Base-by-base conservation (phyloP, 2,113 vertebrate genomes). In the Zosterops lateralis region DNA sequence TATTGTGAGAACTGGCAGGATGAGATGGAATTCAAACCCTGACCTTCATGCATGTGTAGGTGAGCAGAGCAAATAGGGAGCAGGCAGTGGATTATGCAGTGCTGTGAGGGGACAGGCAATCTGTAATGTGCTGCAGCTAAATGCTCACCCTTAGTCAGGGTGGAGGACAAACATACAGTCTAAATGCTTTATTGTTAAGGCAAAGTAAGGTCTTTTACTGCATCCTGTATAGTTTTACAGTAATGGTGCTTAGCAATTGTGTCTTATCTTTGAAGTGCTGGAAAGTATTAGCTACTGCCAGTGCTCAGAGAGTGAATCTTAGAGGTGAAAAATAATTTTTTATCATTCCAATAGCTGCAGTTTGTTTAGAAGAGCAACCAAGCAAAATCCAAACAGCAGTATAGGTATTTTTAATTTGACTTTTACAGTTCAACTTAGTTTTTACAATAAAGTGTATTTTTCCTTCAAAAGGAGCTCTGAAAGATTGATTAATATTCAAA, bases 21-120 rank as follows among this genome's bases (percentile, higher is more conserved):
- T 15, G 40, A 64, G 71, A 58, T 51, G 24, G 8, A 21, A 32
- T 62, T 67, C 29, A 26, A 24, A 44, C 14, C n/a, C 10, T 18
- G 26, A 44, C 26, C 60, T 80, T 95, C 38, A 13, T 19, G 44
- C 36, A 2, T 1, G 4, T 16, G 40, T 44, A n/a, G 54, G 64
- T 38, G 85, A 73, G 57, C 17, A 58, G 74, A 65, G 44, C 29
- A 54, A 40, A 24, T 0, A 12, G 38, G 28, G 67, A 54, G 7
- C 20, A 48, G 66, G 48, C 0, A 0, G 28, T 24, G 28, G 31
- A 13, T 76, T 26, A 38, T 12, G 72, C 5, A 4, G 45, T 6
- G 60, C 83, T 81, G 25, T 10, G 56, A 80, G 47, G 56, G 26
- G 38, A 36, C 38, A 50, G 64, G 22, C 34, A 54, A 21, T 16